Percentiles rank a stretch among this genome's conserved stretches.
Conservation (phyloP, 2,888 invertebrate species). For the Chymomyza amoena region DNA sequence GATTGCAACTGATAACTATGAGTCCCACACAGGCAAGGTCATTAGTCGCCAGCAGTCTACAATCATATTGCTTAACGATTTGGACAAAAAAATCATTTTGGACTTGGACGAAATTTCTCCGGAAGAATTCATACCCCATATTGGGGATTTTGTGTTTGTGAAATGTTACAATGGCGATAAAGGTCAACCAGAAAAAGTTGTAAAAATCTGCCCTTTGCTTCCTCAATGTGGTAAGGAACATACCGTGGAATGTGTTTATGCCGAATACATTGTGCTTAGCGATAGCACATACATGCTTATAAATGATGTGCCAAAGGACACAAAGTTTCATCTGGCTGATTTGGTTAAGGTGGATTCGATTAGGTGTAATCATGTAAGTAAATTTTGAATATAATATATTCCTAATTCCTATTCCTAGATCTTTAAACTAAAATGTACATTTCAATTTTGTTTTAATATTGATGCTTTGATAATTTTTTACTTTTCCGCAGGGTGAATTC, state of each 20-base stretch:
- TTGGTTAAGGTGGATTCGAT: slow-evolving; percentile 84
- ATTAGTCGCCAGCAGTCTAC: slow-evolving; percentile 33
- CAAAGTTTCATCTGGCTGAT: slow-evolving; percentile 82
- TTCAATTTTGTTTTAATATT: no score
- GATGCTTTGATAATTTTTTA: neutral
- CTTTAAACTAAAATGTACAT: no score
- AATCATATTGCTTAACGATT: slow-evolving; percentile 76
- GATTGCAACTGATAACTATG: neutral
- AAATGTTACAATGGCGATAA: slow-evolving; percentile 82
- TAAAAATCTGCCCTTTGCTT: slow-evolving; percentile 82
- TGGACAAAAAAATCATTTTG: slow-evolving; percentile 80
- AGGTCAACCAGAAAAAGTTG: slow-evolving; percentile 79
- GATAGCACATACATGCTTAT: slow-evolving; percentile 82
- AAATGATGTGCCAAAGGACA: slow-evolving; percentile 80
- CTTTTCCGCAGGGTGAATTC: slow-evolving; percentile 74
- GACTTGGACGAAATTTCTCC: slow-evolving; percentile 81
- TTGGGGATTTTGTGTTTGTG: slow-evolving; percentile 85
- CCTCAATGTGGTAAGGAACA: slow-evolving; percentile 80
- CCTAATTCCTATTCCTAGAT: no score
- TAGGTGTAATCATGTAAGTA: slow-evolving; percentile 83
- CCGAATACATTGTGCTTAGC: slow-evolving; percentile 81
- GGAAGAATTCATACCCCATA: slow-evolving; percentile 83
- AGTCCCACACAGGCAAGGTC: neutral
- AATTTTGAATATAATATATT: neutral
- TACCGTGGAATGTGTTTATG: slow-evolving; percentile 76